Percentiles rank a stretch among this genome's conserved stretches.
Conservation (phyloP, 2,888 invertebrate species). For the Ennomos quercinarius region DNA sequence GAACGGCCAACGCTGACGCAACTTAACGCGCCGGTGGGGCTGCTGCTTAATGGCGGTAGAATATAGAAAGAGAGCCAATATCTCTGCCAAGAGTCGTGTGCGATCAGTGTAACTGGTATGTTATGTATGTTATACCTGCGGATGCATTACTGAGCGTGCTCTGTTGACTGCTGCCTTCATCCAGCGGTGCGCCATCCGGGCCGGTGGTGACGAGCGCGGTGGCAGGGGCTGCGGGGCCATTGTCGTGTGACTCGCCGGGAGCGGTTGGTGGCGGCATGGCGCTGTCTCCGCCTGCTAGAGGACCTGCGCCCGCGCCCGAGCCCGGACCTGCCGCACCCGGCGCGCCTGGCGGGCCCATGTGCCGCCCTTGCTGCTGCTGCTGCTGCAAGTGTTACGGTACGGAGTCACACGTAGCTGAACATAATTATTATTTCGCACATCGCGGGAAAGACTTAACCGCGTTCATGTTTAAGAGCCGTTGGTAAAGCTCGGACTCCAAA, state of each 20-base stretch:
- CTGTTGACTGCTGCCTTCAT: slow-evolving; percentile 96
- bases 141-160: slow-evolving; percentile 97
- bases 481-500: too few species aligned
- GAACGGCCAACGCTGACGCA: too few species aligned
- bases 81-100: too few species aligned
- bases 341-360: slow-evolving; percentile 81
- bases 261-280: slow-evolving; percentile 86
- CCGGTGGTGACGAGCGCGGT: slow-evolving; percentile 96
- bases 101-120: too few species aligned
- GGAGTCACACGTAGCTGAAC: background rate
- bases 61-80: too few species aligned
- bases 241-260: slow-evolving; percentile 87
- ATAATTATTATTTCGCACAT: too few species aligned
- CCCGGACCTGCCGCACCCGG: slow-evolving; percentile 55
- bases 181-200: slow-evolving; percentile 94
- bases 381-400: slow-evolving; percentile 49
- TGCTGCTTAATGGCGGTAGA: too few species aligned
- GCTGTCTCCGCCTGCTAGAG: slow-evolving; percentile 61
- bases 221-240: slow-evolving; percentile 89
- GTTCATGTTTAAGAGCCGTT: too few species aligned
- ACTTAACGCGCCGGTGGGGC: too few species aligned
- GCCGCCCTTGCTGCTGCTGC: slow-evolving; percentile 76
- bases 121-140: slow-evolving; percentile 89
- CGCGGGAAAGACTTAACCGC: too few species aligned
- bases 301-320: slow-evolving; percentile 74